phyloP scores from a whole-genome alignment of 2,888 invertebrate genomes.

The Helicoverpa assulta region DNA sequence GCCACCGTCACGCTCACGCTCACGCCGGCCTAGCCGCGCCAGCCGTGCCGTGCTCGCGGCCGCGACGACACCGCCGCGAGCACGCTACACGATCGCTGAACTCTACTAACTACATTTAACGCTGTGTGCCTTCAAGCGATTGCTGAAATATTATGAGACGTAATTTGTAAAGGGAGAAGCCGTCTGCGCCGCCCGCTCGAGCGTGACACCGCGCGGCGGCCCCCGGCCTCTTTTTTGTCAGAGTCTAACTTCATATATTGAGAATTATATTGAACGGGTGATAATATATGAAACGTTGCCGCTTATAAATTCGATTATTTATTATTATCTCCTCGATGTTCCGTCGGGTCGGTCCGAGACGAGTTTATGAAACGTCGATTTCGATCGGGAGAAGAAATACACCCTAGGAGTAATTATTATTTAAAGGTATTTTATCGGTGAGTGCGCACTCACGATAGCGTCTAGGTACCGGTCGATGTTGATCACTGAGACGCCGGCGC shows the following conservation, averaged over 20 bases:
- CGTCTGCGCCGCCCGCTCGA: conserved; percentile 82
- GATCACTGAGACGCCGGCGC: conserved; percentile 82
- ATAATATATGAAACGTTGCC: conserved; percentile 89
- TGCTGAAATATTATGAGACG: conserved; percentile 91
- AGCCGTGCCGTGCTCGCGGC: conserved; percentile 74
- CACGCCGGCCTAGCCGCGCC: conserved; percentile 94
- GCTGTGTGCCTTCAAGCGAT: conserved; percentile 96
- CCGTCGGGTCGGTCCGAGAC: conserved; percentile 89
- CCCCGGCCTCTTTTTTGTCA: conserved; percentile 81
- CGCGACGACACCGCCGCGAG: conserved; percentile 78
- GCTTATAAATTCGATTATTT: conserved; percentile 88
- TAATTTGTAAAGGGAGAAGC: conserved; percentile 87
- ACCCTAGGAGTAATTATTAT: conserved; percentile 88
- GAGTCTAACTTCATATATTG: conserved; percentile 89
- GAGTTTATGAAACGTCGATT: conserved; percentile 89
- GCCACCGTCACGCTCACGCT: conserved; percentile 97
- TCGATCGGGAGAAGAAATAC: conserved; percentile 90
- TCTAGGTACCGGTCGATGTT: conserved; percentile 87
- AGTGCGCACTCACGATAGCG: conserved; percentile 85
- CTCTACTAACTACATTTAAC: conserved; percentile 91
- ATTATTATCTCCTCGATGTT: conserved; percentile 89
- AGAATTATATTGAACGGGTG: conserved; percentile 90
- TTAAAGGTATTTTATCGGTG: conserved; percentile 86
- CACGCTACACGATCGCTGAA: conserved; percentile 86
- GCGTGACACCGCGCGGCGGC: conserved; percentile 84